These are phyloP conservation scores for Melopsittacus undulatus DNA, from an alignment of 2,797 vertebrate genomes.

Conservation along the genomic window DNA sequence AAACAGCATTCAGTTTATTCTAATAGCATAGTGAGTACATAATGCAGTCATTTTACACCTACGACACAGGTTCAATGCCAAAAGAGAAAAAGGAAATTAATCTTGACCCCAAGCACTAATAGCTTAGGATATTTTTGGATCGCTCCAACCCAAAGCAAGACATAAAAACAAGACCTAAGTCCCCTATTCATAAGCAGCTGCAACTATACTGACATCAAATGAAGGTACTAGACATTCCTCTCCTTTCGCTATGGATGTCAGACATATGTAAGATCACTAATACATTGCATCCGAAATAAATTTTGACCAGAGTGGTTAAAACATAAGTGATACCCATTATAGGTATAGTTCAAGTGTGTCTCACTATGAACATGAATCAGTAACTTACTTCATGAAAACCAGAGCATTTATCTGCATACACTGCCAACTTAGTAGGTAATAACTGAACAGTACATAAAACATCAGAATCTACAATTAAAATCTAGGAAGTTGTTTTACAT, in stretches of 20 bases:
- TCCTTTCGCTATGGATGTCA: neutral
- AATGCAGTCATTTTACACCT: neutral
- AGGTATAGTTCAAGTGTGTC: neutral
- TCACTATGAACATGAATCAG: neutral
- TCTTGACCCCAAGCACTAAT: neutral
- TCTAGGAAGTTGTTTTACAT: neutral
- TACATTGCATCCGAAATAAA: neutral
- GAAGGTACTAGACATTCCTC: neutral
- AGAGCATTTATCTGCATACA: neutral
- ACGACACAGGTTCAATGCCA: neutral
- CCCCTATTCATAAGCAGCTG: neutral
- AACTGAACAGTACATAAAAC: neutral
- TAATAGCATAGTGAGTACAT: neutral
- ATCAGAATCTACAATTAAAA: neutral
- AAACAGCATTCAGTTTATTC: neutral
- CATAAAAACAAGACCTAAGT: neutral
- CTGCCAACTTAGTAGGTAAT: neutral
- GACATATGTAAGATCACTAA: neutral
- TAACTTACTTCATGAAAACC: neutral
- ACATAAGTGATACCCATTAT: neutral
- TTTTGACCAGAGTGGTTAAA: neutral
- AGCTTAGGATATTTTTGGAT: neutral
- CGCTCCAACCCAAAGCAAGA: neutral
- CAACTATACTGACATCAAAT: neutral
- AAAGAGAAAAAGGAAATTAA: neutral